These are phyloP conservation scores for Apostichopus leukothele DNA, from an alignment of 53 echinoderm and acorn worm species.

Conservation along the genomic window DNA sequence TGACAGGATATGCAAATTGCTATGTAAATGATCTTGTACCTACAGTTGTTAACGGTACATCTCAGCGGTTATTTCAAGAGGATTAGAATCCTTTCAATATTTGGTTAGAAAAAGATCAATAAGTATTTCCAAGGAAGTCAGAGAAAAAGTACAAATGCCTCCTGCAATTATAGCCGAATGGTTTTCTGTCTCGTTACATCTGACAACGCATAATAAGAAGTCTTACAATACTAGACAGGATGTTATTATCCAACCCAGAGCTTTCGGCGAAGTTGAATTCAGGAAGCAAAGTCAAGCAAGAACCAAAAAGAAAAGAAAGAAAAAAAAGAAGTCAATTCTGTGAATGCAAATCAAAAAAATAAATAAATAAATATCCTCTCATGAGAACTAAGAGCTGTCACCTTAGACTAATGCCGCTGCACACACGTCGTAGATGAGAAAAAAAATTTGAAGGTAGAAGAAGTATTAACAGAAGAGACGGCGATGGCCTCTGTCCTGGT, in stretches of 20 bases:
- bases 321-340: neutral
- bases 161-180: neutral
- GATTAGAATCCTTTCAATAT: neutral
- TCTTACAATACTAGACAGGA: neutral
- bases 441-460: neutral
- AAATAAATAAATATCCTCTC: neutral
- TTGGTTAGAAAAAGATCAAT: neutral
- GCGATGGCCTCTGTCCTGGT: conserved; percentile 23
- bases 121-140: neutral
- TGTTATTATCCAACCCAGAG: neutral
- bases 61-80: neutral
- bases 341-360: neutral
- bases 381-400: conserved; percentile 10
- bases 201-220: neutral
- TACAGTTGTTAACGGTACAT: neutral
- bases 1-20: conserved; percentile 12
- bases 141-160: conserved; percentile 16
- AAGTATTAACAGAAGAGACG: neutral
- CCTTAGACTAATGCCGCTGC: neutral
- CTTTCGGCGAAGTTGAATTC: too few species aligned
- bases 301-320: neutral
- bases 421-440: neutral
- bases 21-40: neutral
- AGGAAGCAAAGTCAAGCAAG: neutral
- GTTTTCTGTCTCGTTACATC: neutral